Percentiles rank a stretch among this genome's conserved stretches.
phyloP scores from a whole-genome alignment of 2,797 vertebrate species.

The Propithecus perrieri region DNA sequence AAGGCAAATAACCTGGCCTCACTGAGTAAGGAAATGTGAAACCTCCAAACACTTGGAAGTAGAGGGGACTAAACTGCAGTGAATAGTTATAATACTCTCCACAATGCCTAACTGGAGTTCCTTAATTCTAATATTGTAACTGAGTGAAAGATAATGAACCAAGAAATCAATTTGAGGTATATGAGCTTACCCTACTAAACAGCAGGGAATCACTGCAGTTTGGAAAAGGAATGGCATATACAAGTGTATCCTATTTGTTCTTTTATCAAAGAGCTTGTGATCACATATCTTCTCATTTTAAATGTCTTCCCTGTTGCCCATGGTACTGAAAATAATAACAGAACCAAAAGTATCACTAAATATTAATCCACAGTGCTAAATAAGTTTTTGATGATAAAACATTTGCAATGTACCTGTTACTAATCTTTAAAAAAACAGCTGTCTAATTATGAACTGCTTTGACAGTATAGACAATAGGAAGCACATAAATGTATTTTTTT shows the following conservation, averaged over 20 bases:
- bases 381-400: not conserved
- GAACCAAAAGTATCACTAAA: not conserved
- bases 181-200: not conserved
- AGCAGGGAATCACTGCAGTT: not conserved
- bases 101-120: not conserved
- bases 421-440: not conserved
- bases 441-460: not conserved
- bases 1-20: not conserved
- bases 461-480: not conserved
- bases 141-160: not conserved
- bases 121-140: not conserved
- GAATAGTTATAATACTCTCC: not conserved
- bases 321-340: not conserved
- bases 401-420: not conserved
- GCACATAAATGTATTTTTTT: not conserved
- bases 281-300: not conserved
- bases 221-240: not conserved
- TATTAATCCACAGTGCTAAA: not conserved
- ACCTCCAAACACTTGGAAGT: not conserved
- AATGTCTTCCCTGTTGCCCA: not conserved
- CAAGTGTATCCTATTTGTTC: not conserved
- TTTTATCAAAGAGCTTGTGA: not conserved
- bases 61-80: not conserved
- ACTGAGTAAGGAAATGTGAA: not conserved
- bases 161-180: not conserved